Evolutionary conservation across 1,140 invertebrate species (phyloP), one percentile per base, ranked within the genome.

Genomic region (Lycorma delicatula): DNA sequence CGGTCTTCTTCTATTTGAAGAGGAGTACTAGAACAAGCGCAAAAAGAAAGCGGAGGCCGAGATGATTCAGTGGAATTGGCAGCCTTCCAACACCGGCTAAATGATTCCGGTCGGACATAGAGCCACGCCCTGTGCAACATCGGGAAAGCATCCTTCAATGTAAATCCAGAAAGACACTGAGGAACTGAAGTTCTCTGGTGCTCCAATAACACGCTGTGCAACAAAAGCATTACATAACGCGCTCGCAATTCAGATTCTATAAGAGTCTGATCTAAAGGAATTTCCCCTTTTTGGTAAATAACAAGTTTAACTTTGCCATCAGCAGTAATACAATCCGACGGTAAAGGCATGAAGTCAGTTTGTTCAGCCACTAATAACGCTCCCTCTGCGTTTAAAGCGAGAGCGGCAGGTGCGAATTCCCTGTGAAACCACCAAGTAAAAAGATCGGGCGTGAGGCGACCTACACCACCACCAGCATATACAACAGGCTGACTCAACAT

Each of bases 351-450:
- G 27, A 74, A 76, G 20, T 73, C 70, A 0, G 71, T 68, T 18
- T 64, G 62, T 58, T 76, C 72, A 0, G 71, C 72, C 0, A 78
- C 71, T 2, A 78, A 61, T 3, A 76, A 61, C 0, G 72, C 76
- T 0, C 74, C 74, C 4, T 70, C 62, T 1, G 72, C 70, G 54
- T 78, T 75, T 62, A 79, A 70, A 3, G 76, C 71, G 54, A 75
- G 67, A 0, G 74, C 76, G 0, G 75, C 74, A 0, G 75, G 72
- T 0, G 72, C 74, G 56, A 79, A 78, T 56, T 79, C 76, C 2
- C 69, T 67, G 23, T 73, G 74, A 41, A 79, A 77, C 76, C 77
- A 79, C 77, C 77, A 78, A 4, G 73, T 67, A 28, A 78, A 78
- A 1, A 79, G 66, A 54, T 77, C 75, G 0, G 72, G 66, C 0